A percentile compares a stretch with the other conserved stretches of the same genome.
These are phyloP conservation scores for Hydrozoanthus gracilis DNA, from an alignment of 92 coral and sea anemone species.

Conservation along the genomic window DNA sequence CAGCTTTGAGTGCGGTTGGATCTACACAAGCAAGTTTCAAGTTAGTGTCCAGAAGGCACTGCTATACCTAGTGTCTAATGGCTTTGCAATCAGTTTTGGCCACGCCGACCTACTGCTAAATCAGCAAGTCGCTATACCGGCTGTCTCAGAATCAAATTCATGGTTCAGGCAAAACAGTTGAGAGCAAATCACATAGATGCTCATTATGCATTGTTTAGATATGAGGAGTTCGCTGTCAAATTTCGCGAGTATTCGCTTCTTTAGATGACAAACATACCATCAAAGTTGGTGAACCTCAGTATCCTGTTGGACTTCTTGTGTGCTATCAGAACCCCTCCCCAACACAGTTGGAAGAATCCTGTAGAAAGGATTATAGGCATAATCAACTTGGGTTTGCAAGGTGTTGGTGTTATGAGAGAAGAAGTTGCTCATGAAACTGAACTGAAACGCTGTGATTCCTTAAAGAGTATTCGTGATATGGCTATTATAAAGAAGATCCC, in stretches of 20 bases:
- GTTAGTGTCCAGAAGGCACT: slow-evolving; percentile 40
- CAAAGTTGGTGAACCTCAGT: slow-evolving; percentile 53
- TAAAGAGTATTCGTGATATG: slow-evolving; percentile 44
- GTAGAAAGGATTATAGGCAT: slow-evolving; percentile 59
- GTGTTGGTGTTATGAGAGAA: slow-evolving; percentile 51
- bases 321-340: slow-evolving; percentile 51
- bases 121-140: slow-evolving; percentile 54
- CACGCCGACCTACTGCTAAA: slow-evolving; percentile 52
- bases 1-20: slow-evolving; percentile 46
- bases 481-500: slow-evolving; percentile 52
- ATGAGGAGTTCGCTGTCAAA: slow-evolving; percentile 29
- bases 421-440: slow-evolving; percentile 44
- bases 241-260: slow-evolving; percentile 33
- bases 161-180: slow-evolving; percentile 60
- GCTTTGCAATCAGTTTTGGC: slow-evolving; percentile 59
- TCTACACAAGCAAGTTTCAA: slow-evolving; percentile 49
- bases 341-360: slow-evolving; percentile 58
- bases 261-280: slow-evolving; percentile 57
- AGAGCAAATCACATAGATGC: slow-evolving; percentile 60
- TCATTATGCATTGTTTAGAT: slow-evolving; percentile 52
- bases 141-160: slow-evolving; percentile 42
- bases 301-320: slow-evolving; percentile 53
- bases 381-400: slow-evolving; percentile 53
- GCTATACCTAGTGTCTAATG: slow-evolving; percentile 56
- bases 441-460: slow-evolving; percentile 31